Evolutionary conservation across 2,888 invertebrate genomes (phyloP).

Genomic region (Metacarcinus magister): DNA sequence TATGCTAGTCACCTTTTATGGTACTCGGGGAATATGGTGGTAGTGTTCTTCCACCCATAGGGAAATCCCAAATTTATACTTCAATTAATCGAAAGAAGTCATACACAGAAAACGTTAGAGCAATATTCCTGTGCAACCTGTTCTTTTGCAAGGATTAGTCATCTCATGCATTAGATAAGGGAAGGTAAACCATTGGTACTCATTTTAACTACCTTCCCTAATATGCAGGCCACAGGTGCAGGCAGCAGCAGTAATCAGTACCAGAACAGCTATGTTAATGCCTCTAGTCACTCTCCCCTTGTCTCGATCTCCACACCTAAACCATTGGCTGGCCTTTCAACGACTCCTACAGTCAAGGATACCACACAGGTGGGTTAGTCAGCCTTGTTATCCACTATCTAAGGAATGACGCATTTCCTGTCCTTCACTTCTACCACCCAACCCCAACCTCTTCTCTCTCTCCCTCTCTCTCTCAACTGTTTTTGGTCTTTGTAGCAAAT

Average conservation of each 20-base stretch:
- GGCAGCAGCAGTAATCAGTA: slow-evolving; percentile 82
- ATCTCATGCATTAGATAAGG: background rate
- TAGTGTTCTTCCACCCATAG: too few relatives aligned
- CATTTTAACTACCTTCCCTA: background rate
- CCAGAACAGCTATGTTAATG: slow-evolving; percentile 83
- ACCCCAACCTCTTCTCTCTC: background rate
- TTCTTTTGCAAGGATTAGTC: background rate
- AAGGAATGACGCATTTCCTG: background rate
- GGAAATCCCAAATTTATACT: too few relatives aligned
- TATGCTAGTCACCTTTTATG: too few relatives aligned
- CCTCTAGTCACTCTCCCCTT: slow-evolving; percentile 80
- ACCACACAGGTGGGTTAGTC: slow-evolving; percentile 61
- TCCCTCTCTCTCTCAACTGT: background rate
- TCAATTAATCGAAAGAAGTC: too few relatives aligned
- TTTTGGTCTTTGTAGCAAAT: too few relatives aligned
- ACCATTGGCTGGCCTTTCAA: slow-evolving; percentile 70
- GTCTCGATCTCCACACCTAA: slow-evolving; percentile 76
- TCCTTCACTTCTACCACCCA: background rate
- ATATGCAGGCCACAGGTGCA: slow-evolving; percentile 72
- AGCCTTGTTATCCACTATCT: background rate
- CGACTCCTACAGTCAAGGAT: slow-evolving; percentile 77
- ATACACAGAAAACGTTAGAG: too few relatives aligned
- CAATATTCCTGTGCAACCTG: background rate
- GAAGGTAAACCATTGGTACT: background rate
- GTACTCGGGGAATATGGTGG: too few relatives aligned